Percentiles rank a stretch among this genome's conserved stretches.
These are phyloP conservation scores for Melieria omissa DNA, from an alignment of 2,888 invertebrate species.

Conservation along the genomic window DNA sequence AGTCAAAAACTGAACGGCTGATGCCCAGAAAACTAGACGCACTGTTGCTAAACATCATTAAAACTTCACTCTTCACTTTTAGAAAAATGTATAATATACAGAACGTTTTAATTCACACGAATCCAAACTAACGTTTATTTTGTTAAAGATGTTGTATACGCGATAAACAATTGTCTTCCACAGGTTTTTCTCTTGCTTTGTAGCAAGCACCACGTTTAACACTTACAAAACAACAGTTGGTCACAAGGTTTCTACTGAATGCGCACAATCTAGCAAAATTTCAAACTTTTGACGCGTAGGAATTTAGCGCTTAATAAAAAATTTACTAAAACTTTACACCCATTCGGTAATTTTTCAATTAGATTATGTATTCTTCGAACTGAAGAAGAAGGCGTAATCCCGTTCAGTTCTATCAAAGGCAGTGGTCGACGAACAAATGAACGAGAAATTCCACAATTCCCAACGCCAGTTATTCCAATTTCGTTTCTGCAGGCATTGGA, in stretches of 20 bases:
- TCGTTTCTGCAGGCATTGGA: too few relatives aligned
- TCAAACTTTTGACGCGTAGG: too few relatives aligned
- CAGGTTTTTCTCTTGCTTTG: slow-evolving; percentile 10
- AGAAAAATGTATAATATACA: slow-evolving; percentile 1
- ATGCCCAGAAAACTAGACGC: slow-evolving; percentile 61
- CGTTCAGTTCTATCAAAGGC: slow-evolving; percentile 51
- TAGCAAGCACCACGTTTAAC: neutral
- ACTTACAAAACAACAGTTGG: slow-evolving; percentile 19
- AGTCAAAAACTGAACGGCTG: slow-evolving; percentile 65
- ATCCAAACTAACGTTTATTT: slow-evolving; percentile 7
- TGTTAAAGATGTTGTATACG: slow-evolving; percentile 1
- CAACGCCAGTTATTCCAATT: too few relatives aligned
- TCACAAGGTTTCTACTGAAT: neutral
- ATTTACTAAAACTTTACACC: too few relatives aligned
- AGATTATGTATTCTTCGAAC: too few relatives aligned
- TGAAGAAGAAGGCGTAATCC: slow-evolving; percentile 29
- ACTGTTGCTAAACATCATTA: slow-evolving; percentile 55
- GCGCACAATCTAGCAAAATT: too few relatives aligned
- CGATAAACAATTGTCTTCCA: slow-evolving; percentile 13
- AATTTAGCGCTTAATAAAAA: too few relatives aligned
- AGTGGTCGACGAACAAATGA: slow-evolving; percentile 60
- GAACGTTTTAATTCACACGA: slow-evolving; percentile 18
- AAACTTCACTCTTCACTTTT: slow-evolving; percentile 42
- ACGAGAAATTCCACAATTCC: slow-evolving; percentile 44
- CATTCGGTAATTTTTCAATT: too few relatives aligned